phyloP scores from a whole-genome alignment of 2,797 vertebrate genomes.

The Vultur gryphus region DNA sequence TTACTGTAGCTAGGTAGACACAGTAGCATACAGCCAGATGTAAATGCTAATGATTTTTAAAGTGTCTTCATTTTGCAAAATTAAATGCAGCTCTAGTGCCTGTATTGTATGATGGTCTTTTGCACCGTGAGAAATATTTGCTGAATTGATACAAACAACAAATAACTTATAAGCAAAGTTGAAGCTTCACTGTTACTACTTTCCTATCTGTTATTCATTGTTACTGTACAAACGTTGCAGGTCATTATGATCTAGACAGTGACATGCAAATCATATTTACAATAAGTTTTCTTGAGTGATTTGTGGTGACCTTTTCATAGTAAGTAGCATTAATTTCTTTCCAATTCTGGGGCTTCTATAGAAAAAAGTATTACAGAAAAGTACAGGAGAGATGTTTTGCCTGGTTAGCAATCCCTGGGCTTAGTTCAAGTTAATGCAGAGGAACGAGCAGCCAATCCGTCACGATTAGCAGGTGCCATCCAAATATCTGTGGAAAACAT shows the following conservation, averaged over 20 bases:
- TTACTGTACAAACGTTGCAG: not conserved
- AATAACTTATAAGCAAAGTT: not conserved
- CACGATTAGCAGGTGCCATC: not conserved
- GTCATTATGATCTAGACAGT: not conserved
- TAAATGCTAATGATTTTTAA: not conserved
- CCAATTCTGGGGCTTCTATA: not conserved
- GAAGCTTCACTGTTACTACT: not conserved
- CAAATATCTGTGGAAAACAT: not conserved
- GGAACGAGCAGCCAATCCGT: not conserved
- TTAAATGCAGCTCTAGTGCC: not conserved
- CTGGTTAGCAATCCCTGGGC: not conserved
- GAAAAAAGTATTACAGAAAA: not conserved
- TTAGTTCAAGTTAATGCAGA: not conserved
- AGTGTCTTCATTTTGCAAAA: not conserved
- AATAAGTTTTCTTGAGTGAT: not conserved
- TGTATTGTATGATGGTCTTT: not conserved
- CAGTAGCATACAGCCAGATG: not conserved
- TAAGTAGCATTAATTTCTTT: not conserved
- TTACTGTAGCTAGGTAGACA: not conserved
- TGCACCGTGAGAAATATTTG: not conserved
- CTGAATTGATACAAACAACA: not conserved
- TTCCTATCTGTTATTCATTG: not conserved
- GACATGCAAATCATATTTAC: not conserved
- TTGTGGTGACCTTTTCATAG: not conserved
- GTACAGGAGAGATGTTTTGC: not conserved